Conservation (phyloP, 2,888 invertebrate genomes). For the Cryptus armator region DNA sequence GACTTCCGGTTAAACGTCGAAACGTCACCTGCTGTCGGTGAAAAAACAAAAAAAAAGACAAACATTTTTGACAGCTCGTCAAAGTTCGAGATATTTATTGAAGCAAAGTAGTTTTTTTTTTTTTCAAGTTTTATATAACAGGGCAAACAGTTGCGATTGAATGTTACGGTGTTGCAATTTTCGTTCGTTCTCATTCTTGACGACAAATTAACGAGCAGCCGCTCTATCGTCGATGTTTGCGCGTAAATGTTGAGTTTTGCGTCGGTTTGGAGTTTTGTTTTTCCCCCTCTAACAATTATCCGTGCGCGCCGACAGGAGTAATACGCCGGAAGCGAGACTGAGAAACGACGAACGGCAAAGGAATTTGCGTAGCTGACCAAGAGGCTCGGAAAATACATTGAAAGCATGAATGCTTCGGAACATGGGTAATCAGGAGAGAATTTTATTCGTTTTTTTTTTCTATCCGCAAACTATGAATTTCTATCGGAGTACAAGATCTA, state of each 20-base stretch:
- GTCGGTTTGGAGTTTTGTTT: neutral
- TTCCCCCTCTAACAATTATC: constrained; percentile 15
- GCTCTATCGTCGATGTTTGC: neutral
- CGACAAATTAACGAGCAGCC: neutral
- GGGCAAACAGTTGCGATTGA: neutral
- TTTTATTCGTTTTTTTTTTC: neutral
- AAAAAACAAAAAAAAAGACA: neutral
- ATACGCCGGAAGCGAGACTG: neutral
- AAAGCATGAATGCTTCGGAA: constrained; percentile 91
- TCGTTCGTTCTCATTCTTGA: constrained; percentile 20
- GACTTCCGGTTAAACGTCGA: constrained; percentile 52
- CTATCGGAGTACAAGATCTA: neutral
- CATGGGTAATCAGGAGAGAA: constrained; percentile 88
- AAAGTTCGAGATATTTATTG: neutral
- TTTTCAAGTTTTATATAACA: neutral
- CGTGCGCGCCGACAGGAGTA: constrained; percentile 71
- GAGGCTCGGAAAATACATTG: constrained; percentile 71
- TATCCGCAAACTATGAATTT: neutral
- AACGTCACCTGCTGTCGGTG: constrained; percentile 51
- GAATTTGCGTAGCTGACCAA: constrained; percentile 3
- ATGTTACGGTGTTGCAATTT: neutral
- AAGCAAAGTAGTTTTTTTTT: neutral
- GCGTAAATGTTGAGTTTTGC: neutral
- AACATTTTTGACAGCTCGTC: constrained; percentile 45
- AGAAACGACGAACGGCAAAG: neutral